These are phyloP conservation scores for Xenopus petersii DNA, from an alignment of 2,797 vertebrate genomes.

Conservation along the genomic window DNA sequence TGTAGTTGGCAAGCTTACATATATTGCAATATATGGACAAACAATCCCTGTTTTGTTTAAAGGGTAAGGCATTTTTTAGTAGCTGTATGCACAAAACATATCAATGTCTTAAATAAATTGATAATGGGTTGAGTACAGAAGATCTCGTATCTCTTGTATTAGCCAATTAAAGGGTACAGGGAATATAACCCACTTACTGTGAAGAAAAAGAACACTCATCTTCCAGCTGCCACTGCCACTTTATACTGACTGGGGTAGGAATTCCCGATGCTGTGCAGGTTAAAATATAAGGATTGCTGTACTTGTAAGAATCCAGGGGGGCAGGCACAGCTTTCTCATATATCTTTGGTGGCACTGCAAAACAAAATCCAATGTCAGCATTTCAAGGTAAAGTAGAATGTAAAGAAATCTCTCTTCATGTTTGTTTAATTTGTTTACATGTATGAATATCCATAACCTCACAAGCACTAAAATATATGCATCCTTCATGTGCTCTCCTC, in stretches of 20 bases:
- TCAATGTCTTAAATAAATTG: too few species aligned
- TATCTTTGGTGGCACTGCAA: constrained; percentile 84
- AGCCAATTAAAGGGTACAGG: too few species aligned
- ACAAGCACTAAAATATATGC: too few species aligned
- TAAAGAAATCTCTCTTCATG: too few species aligned
- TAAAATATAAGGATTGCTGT: constrained; percentile 76
- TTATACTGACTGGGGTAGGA: constrained; percentile 69
- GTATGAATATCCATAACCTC: not conserved
- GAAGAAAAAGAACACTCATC: constrained; percentile 83
- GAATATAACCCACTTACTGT: constrained; percentile 66
- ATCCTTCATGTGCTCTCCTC: too few species aligned
- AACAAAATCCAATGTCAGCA: not conserved
- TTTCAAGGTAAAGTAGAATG: not conserved
- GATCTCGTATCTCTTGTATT: too few species aligned
- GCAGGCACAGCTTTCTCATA: constrained; percentile 85
- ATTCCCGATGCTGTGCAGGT: constrained; percentile 82
- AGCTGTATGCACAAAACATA: too few species aligned
- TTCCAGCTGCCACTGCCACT: constrained; percentile 91
- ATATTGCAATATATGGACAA: too few species aligned
- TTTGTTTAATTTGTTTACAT: not conserved
- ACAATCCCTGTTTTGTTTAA: too few species aligned
- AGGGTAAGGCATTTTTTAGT: too few species aligned
- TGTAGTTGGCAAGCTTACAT: too few species aligned
- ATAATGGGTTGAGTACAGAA: too few species aligned
- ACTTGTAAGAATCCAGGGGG: constrained; percentile 77